A percentile compares a stretch with the other conserved stretches of the same genome.
Conservation (phyloP, 1,140 invertebrate species). For the Bombyx mandarina region DNA sequence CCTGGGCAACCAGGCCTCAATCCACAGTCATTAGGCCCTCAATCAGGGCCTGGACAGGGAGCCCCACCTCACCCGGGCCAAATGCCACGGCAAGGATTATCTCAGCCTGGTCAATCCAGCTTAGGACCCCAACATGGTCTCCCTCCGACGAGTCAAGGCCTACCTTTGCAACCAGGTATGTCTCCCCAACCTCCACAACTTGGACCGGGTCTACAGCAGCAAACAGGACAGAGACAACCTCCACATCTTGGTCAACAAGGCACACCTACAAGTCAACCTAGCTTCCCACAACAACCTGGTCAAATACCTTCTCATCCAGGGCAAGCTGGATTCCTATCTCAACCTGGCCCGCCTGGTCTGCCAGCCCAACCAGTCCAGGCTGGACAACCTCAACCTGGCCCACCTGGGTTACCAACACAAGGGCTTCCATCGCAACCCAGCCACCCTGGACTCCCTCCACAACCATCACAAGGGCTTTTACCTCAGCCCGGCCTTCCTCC, state of each 20-base stretch:
- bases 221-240: slow-evolving; percentile 17
- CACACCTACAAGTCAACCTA: slow-evolving; percentile 11
- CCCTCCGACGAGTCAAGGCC: slow-evolving; percentile 2
- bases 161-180: too few species aligned
- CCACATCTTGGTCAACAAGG: slow-evolving; percentile 12
- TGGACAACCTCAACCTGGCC: slow-evolving; percentile 11
- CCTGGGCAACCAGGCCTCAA: slow-evolving; percentile 24
- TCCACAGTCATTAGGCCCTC: slow-evolving; percentile 7
- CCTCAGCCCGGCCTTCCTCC: slow-evolving; percentile 22
- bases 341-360: slow-evolving; percentile 11
- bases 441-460: slow-evolving; percentile 24
- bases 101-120: slow-evolving; percentile 20
- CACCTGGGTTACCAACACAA: slow-evolving; percentile 20
- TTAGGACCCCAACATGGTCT: slow-evolving; percentile 32
- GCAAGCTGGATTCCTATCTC: slow-evolving; percentile 20
- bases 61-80: slow-evolving; percentile 19
- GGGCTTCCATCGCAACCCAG: slow-evolving; percentile 16
- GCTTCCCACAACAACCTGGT: slow-evolving; percentile 28
- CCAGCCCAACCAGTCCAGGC: slow-evolving; percentile 13
- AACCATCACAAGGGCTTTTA: slow-evolving; percentile 13
- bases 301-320: slow-evolving; percentile 16
- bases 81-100: slow-evolving; percentile 19
- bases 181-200: slow-evolving; percentile 23
- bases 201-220: slow-evolving; percentile 13
- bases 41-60: slow-evolving; percentile 17